phyloP scores from a whole-genome alignment of 64 coral and sea anemone species.

The Pachyseris speciosa region DNA sequence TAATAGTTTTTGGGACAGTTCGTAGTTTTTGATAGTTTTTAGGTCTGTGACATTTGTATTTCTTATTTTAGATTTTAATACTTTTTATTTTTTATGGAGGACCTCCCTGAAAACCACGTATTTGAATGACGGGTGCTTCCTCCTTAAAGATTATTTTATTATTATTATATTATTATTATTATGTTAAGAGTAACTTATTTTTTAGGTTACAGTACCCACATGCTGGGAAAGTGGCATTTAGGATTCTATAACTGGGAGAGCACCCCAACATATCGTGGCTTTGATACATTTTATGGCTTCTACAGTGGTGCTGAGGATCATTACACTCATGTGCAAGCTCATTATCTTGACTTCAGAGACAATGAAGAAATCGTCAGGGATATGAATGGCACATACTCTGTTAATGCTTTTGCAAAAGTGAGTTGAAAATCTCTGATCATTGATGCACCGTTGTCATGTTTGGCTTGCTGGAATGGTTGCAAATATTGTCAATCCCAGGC shows the following conservation, averaged over 20 bases:
- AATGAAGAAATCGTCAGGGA: constrained; percentile 76
- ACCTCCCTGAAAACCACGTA: no score
- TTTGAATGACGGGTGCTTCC: no score
- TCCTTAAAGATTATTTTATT: no score
- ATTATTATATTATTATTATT: no score
- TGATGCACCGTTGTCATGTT: no score
- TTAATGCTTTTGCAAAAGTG: constrained; percentile 72
- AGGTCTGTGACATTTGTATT: no score
- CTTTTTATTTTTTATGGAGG: no score
- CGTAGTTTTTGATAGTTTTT: no score
- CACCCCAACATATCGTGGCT: constrained; percentile 82
- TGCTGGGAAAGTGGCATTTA: constrained; percentile 96
- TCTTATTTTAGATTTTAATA: no score
- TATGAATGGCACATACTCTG: constrained; percentile 72
- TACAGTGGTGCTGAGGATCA: constrained; percentile 87
- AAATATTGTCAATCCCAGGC: no score
- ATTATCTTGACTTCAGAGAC: constrained; percentile 70
- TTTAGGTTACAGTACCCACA: constrained; percentile 87
- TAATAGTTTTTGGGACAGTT: no score
- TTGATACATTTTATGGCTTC: constrained; percentile 92
- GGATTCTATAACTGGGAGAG: constrained; percentile 87
- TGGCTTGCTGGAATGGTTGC: no score
- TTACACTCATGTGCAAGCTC: constrained; percentile 69
- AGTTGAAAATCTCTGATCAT: not conserved
- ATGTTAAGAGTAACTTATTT: not conserved